Evolutionary conservation across 2,888 invertebrate species (phyloP).

Genomic region (Barypeithes pellucidus): DNA sequence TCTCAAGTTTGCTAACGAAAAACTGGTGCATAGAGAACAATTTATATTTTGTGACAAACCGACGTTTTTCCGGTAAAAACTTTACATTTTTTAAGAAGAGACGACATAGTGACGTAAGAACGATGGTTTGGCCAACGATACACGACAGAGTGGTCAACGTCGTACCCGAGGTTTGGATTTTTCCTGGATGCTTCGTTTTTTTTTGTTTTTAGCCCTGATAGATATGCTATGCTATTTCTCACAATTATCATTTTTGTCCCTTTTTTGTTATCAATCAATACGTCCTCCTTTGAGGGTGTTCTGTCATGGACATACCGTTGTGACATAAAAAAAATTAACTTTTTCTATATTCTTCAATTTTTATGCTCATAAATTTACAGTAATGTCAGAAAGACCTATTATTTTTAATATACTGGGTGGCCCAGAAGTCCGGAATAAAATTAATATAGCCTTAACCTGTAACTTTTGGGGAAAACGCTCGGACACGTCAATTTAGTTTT

Average conservation of each 20-base stretch:
- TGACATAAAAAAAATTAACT: no score
- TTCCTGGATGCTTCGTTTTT: slow-evolving; percentile 12
- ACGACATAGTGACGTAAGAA: slow-evolving; percentile 22
- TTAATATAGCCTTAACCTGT: no score
- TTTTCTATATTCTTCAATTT: no score
- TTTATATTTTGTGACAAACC: neutral
- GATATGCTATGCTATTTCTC: neutral
- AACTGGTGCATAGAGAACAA: slow-evolving; percentile 3
- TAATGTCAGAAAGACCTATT: no score
- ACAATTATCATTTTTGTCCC: neutral
- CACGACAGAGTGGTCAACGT: slow-evolving; percentile 47
- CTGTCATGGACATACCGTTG: no score
- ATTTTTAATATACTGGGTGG: no score
- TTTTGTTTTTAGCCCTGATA: neutral
- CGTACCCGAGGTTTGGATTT: slow-evolving; percentile 49
- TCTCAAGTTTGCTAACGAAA: slow-evolving; percentile 36
- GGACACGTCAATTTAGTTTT: no score
- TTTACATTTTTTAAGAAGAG: slow-evolving; percentile 8
- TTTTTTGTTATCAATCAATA: slow-evolving; percentile 5
- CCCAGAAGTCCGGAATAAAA: no score
- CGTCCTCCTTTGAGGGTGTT: no score
- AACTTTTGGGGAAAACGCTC: no score
- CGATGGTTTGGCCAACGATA: slow-evolving; percentile 52
- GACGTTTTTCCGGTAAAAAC: slow-evolving; percentile 1
- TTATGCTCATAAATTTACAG: no score